Base-by-base conservation (phyloP, 2,797 vertebrate species). In the Gorsachius magnificus region DNA sequence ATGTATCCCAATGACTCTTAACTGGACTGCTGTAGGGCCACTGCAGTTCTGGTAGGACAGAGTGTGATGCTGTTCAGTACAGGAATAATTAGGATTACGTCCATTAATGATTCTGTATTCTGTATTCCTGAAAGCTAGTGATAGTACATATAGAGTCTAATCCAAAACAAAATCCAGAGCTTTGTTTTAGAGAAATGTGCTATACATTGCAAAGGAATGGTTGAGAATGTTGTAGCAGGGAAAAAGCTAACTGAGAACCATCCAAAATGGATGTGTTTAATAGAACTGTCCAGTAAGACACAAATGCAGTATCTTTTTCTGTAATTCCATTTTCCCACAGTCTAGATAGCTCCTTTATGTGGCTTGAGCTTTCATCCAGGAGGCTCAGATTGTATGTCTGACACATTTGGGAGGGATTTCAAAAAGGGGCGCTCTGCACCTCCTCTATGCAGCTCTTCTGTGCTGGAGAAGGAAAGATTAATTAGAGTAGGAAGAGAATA, bases 31-130 rank as follows among this genome's bases (percentile, higher is more conserved):
- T 80, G 41, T 10, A 36, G 54, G 54, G 43, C 10, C 50, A 7
- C 36, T 35, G 36, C 21, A 20, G 11, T 43, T 71, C n/a, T 36
- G 8, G 3, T 26, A 54, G 60, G 43, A 74, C 36, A 56, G 11
- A 25, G 2, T 43, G 4, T 29, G 20, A 43, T 63, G 41, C 8
- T 2, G 1, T 35, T 85, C 1, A 3, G 16, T 57, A 25, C 21
- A 79, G 56, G 19, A 89, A 56, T 54, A 58, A 31, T 31, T 54
- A 54, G 29, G 29, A 54, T 54, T 31, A 19, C 7, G 7, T 54
- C 53, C 53, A 31, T 54, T 54, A 54, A 58, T n/a, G 16, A 6
- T 41, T 24, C 16, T 28, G 4, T 36, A 6, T 50, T 57, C 53
- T 48, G 21, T 63, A 6, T 50, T 66, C 77, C 65, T 71, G 29